These are phyloP conservation scores for Bungarus multicinctus DNA, from an alignment of 2,113 vertebrate genomes.

Conservation along the genomic window DNA sequence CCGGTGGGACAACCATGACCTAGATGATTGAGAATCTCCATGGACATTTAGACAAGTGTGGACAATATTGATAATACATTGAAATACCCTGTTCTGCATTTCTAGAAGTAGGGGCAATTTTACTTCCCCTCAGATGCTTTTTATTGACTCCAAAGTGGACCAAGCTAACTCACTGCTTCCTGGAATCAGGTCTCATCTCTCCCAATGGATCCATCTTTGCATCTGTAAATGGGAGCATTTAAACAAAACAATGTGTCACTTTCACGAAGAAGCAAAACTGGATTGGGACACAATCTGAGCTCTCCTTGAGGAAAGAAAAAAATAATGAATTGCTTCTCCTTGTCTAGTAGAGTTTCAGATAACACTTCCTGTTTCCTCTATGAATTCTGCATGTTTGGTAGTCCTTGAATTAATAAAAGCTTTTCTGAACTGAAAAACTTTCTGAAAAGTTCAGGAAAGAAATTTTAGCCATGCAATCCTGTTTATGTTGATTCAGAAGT, in stretches of 20 bases:
- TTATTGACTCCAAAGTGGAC: not conserved
- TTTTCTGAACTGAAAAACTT: no score
- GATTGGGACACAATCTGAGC: not conserved
- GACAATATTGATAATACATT: not conserved
- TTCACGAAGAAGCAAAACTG: not conserved
- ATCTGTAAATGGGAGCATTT: not conserved
- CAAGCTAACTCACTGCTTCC: not conserved
- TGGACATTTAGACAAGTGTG: not conserved
- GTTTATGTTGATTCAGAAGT: not conserved
- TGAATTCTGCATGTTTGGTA: not conserved
- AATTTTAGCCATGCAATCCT: not conserved
- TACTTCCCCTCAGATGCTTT: not conserved
- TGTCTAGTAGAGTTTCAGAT: not conserved
- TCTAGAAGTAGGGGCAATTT: not conserved
- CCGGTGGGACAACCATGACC: no score
- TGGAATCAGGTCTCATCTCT: not conserved
- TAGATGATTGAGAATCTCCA: no score
- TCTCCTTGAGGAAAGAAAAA: not conserved
- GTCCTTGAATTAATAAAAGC: not conserved
- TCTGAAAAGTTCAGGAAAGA: not conserved
- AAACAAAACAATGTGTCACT: not conserved
- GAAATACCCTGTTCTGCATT: not conserved
- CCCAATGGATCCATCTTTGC: not conserved
- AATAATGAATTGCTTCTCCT: not conserved
- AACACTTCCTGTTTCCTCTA: not conserved